phyloP scores from a whole-genome alignment of 1,140 invertebrate genomes.

The Homalodisca vitripennis region DNA sequence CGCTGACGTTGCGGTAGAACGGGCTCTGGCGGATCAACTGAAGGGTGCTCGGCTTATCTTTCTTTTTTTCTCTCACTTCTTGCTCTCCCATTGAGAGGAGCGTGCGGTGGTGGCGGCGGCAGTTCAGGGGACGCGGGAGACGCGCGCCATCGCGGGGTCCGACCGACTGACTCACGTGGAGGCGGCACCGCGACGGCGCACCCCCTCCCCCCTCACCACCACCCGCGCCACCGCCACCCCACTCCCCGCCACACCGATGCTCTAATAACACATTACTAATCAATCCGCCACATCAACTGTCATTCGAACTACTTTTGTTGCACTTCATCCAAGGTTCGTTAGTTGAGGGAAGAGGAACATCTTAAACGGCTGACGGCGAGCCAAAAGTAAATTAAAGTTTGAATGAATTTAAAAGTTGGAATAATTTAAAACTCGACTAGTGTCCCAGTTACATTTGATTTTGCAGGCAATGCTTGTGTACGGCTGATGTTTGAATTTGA shows the following conservation, averaged over 20 bases:
- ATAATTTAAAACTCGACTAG: not conserved
- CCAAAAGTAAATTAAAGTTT: not conserved
- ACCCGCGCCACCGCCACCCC: not conserved
- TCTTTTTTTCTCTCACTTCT: conserved; percentile 36
- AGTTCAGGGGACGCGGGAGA: conserved; percentile 13
- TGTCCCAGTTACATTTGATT: not conserved
- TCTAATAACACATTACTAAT: conserved; percentile 22
- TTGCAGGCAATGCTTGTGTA: too few species aligned
- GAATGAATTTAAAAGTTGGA: conserved; percentile 7
- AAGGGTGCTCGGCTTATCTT: conserved; percentile 48
- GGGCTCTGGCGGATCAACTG: conserved; percentile 48
- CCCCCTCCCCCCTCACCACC: not conserved
- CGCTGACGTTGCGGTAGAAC: conserved; percentile 50
- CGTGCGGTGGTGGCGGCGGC: not conserved
- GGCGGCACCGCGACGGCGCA: conserved; percentile 7
- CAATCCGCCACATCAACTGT: conserved; percentile 12
- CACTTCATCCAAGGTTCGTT: conserved; percentile 4
- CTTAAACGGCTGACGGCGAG: conserved; percentile 8
- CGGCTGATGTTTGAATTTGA: too few species aligned
- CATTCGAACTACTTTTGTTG: conserved; percentile 6
- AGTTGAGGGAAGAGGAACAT: not conserved
- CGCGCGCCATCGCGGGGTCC: not conserved
- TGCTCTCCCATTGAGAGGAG: conserved; percentile 30
- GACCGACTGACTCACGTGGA: conserved; percentile 9
- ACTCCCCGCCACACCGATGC: not conserved